These are phyloP conservation scores for Lepilemur septentrionalis DNA, from an alignment of 2,797 vertebrate genomes.

Conservation along the genomic window DNA sequence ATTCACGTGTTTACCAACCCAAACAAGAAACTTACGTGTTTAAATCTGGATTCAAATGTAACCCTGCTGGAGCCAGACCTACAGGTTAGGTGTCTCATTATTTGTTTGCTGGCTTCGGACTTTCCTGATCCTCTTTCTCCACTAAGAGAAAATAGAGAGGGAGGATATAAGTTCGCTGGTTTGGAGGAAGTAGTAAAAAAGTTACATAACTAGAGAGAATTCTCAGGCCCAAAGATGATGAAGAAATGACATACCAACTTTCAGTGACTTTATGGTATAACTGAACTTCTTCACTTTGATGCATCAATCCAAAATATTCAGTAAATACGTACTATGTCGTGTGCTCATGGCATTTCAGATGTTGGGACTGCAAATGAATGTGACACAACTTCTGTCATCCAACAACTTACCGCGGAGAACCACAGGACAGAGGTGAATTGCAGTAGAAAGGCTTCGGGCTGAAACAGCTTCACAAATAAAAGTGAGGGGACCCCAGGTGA, in stretches of 20 bases:
- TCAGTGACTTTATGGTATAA: accelerated
- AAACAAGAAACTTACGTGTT: conserved; percentile 89
- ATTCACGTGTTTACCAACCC: background rate
- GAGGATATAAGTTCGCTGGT: background rate
- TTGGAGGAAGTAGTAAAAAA: background rate
- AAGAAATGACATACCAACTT: too few species aligned
- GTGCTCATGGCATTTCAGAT: accelerated
- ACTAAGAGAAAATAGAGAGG: conserved; percentile 80
- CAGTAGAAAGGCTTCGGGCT: too few species aligned
- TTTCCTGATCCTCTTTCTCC: conserved; percentile 97
- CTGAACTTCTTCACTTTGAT: background rate
- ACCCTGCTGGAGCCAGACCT: conserved; percentile 88
- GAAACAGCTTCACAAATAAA: too few species aligned
- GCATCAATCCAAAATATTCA: background rate
- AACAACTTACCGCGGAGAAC: background rate
- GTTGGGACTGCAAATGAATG: background rate
- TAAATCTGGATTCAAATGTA: conserved; percentile 90
- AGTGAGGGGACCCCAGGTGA: background rate
- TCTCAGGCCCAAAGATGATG: background rate
- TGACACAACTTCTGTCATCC: background rate
- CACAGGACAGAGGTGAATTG: accelerated
- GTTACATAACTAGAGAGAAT: background rate
- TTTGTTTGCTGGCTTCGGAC: conserved; percentile 93
- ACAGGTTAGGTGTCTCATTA: conserved; percentile 91
- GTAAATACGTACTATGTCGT: background rate